Evolutionary conservation across 2,888 invertebrate genomes (phyloP), one percentile per base, ranked within the genome.

Genomic region (Temnothorax unifasciatus): DNA sequence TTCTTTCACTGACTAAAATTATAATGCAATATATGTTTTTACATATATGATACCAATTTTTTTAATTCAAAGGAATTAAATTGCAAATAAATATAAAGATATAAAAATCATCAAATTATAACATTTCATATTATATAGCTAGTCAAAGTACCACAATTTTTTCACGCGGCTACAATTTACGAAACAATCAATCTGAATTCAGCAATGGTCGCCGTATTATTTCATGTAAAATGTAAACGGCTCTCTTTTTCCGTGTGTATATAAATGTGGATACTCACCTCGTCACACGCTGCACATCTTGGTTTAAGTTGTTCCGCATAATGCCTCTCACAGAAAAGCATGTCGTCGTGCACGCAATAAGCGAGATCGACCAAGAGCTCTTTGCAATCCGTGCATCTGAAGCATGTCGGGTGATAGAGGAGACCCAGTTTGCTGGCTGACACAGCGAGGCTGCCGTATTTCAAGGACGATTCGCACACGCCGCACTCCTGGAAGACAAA

Each of bases 291-390:
- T 87, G 98, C 97, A 95, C 99, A 99, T 92, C 99, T 96, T 21
- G 99, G 99, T 95, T 99, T 99, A 94, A 99, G 96, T 93, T 98
- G 96, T 95, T 99, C 99, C 74, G 99, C 99, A 95, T 99, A 99
- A 95, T 99, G 99, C 88, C 99, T 96, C 93, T 98, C 99, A 95
- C 99, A 99, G 96, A 97, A 99, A 88, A 98, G 96, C 88, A 97
- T 96, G 90, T 98, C 98, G 91, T 98, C 98, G 94, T 98, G 96
- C 88, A 98, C 97, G 95, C 99, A 99, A 95, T 99, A 99, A 74
- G 98, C 98, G 93, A 99, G 96, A 95, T 99, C 99, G 86, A 99
- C 99, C 85, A 99, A 97, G 81, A 99, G 96, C 95, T 99, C 98
- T 91, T 97, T 96, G 95, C 99, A 99, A 83, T 97, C 97, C 90